These are phyloP conservation scores for Dendrophyllia cribrosa DNA, from an alignment of 64 coral and sea anemone genomes.

Conservation along the genomic window DNA sequence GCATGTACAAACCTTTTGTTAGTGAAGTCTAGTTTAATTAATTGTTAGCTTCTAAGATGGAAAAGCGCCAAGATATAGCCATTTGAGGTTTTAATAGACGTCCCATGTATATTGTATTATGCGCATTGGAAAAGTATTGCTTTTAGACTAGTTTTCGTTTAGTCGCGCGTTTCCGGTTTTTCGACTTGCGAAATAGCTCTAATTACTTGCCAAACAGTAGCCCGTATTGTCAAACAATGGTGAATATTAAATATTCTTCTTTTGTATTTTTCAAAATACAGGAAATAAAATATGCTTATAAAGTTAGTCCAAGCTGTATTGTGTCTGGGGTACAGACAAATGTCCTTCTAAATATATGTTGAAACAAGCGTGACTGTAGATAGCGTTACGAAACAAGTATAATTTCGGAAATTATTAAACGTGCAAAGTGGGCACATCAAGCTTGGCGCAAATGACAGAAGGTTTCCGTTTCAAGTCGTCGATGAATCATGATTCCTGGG, in stretches of 20 bases:
- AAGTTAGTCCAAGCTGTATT: neutral
- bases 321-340: neutral
- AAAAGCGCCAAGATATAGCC: neutral
- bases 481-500: neutral
- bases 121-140: too few species aligned
- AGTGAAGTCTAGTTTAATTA: neutral
- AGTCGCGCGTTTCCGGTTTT: too few species aligned
- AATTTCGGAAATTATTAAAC: neutral
- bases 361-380: neutral
- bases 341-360: too few species aligned
- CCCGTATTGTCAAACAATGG: neutral
- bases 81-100: neutral
- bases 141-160: too few species aligned
- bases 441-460: neutral
- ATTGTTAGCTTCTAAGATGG: neutral
- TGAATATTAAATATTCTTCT: neutral
- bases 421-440: neutral
- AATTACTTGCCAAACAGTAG: too few species aligned
- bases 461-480: conserved; percentile 19
- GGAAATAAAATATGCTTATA: neutral
- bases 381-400: conserved; percentile 23
- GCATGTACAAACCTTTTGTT: neutral
- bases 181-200: too few species aligned
- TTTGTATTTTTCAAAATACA: neutral
- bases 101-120: too few species aligned